Base-by-base conservation (phyloP, 2,888 invertebrate genomes). In the Hesperia comma region DNA sequence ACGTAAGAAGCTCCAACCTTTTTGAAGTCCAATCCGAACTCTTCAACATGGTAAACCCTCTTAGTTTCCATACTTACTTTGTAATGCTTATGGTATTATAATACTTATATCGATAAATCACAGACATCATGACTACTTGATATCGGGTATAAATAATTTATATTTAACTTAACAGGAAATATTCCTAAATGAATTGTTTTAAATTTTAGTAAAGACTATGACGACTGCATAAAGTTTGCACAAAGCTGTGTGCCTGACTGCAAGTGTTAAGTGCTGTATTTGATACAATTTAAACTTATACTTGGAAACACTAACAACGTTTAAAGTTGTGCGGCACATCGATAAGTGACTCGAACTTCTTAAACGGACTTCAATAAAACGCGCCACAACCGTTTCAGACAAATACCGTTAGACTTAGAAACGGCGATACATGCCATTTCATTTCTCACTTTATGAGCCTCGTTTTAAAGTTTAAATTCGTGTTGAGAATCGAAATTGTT, bases 321-420 rank as follows among this genome's bases (percentile, higher is more conserved):
- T 32, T 32, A 41, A 55, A 63, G 46, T 63, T 56, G 32, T 63
- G 55, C 57, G 57, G 37, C 63, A 41, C 57, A 26, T 33, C 63
- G 57, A 58, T 63, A 64, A 64, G 57, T 58, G 63, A 64, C 51
- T 64, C 57, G 40, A 55, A 62, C 55, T 63, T 63, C 63, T 57
- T 64, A 64, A 64, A 64, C 57, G 63, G 63, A 64, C 63, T 64
- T 64, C 63, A 63, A 64, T 64, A 64, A 58, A 57, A 55, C 32
- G 61, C 43, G 40, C 63, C 49, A 51, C 63, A 41, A 64, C 57
- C 49, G 40, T n/a, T 62, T 8, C n/a, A 57, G 37, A 57, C 37
- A 49, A 54, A 54, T 33, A 54, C n/a, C 33, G 54, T 54, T 53
- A 54, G 54, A 54, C 54, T 33, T 54, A 33, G 54, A 53, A 21